A percentile compares a stretch with the other conserved stretches of the same genome.
phyloP scores from a whole-genome alignment of 2,113 vertebrate genomes.

The Sapajus apella region DNA sequence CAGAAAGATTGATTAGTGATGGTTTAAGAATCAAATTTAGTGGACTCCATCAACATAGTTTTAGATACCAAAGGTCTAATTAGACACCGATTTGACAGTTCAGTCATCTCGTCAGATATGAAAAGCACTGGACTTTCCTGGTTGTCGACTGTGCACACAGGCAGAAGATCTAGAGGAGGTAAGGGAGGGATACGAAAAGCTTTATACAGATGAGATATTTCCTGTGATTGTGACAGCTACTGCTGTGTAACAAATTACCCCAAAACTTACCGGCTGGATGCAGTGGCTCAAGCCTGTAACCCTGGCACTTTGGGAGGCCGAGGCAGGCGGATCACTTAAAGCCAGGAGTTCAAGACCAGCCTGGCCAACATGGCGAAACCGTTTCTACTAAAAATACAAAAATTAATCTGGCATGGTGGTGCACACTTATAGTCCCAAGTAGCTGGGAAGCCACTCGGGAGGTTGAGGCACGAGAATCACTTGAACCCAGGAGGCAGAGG shows the following conservation, averaged over 20 bases:
- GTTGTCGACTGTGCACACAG: conserved; percentile 83
- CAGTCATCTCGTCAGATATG: conserved; percentile 86
- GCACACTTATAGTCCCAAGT: too few relatives aligned
- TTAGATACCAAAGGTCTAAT: conserved; percentile 84
- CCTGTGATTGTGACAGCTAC: not conserved
- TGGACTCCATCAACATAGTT: conserved; percentile 84
- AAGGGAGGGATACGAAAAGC: conserved; percentile 81
- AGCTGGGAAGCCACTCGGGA: too few relatives aligned
- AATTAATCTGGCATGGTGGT: too few relatives aligned
- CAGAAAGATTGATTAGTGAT: conserved; percentile 88
- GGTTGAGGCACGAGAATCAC: too few relatives aligned
- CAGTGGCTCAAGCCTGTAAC: too few relatives aligned
- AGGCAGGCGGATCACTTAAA: too few relatives aligned
- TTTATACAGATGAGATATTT: conserved; percentile 65
- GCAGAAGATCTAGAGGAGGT: conserved; percentile 82
- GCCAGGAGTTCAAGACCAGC: too few relatives aligned
- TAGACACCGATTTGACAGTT: conserved; percentile 82
- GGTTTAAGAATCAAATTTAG: conserved; percentile 85
- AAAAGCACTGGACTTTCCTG: conserved; percentile 84
- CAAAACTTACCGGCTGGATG: not conserved
- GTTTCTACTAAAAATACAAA: too few relatives aligned
- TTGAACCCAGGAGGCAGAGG: too few relatives aligned
- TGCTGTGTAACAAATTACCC: not conserved
- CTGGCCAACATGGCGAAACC: too few relatives aligned
- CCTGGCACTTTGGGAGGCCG: too few relatives aligned